Conservation (phyloP, 1,140 invertebrate species). For the Reticulitermes speratus region DNA sequence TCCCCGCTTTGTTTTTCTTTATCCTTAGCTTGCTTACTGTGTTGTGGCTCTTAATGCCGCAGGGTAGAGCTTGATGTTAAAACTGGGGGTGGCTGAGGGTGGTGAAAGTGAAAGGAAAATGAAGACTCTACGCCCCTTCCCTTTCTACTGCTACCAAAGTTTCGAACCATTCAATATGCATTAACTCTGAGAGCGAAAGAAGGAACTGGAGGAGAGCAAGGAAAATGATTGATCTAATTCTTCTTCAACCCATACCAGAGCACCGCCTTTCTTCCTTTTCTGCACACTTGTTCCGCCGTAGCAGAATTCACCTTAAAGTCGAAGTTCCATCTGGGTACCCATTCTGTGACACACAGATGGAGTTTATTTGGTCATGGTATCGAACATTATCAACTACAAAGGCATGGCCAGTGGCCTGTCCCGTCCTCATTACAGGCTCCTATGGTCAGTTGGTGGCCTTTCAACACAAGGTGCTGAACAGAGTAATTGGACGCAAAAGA, state of each 20-base stretch:
- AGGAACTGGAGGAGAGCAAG: neutral
- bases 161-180: constrained; percentile 18
- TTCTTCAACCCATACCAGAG: neutral
- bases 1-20: neutral
- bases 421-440: too few species aligned
- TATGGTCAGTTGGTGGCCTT: too few species aligned
- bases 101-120: neutral
- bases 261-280: neutral
- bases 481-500: too few species aligned
- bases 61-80: neutral
- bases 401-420: too few species aligned
- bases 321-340: neutral
- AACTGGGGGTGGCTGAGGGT: neutral
- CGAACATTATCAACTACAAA: too few species aligned
- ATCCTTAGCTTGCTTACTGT: neutral
- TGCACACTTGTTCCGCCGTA: neutral
- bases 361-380: too few species aligned
- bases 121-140: neutral
- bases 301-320: neutral
- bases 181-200: neutral
- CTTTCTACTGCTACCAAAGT: neutral
- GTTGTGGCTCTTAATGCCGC: neutral
- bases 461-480: too few species aligned
- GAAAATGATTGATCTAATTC: constrained; percentile 17
- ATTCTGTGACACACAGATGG: too few species aligned